Evolutionary conservation across 2,797 vertebrate genomes (phyloP).

Genomic region (Syndactyla subalaris): DNA sequence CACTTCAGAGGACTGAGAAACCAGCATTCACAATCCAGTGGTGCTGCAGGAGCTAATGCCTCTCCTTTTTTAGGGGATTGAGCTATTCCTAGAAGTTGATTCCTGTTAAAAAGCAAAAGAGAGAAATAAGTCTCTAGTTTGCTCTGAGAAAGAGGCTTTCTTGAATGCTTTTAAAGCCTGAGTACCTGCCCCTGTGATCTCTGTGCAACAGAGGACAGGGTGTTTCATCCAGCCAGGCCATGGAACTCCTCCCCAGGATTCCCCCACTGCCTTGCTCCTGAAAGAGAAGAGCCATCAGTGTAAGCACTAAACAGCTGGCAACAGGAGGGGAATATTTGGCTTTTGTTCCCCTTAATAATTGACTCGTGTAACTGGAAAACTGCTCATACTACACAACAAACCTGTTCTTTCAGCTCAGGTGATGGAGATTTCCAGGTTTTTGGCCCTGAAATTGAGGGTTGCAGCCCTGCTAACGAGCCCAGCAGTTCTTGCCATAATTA

Average conservation of each 20-base stretch:
- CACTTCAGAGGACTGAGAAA: neutral
- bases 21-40: fast-evolving
- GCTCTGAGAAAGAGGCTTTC: neutral
- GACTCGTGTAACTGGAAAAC: neutral
- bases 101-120: conserved; percentile 28
- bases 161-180: neutral
- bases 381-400: neutral
- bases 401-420: neutral
- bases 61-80: neutral
- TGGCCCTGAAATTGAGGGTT: neutral
- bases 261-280: neutral
- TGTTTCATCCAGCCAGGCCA: conserved; percentile 34
- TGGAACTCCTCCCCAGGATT: neutral
- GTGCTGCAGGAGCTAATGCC: neutral
- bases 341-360: neutral
- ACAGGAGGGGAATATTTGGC: neutral
- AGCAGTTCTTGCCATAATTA: neutral
- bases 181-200: conserved; percentile 65
- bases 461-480: neutral
- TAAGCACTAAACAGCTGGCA: neutral
- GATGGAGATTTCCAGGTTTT: neutral
- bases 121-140: neutral
- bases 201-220: neutral
- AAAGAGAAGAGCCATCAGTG: neutral
- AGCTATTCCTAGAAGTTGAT: neutral